Evolutionary conservation across 37 sponge, comb jelly and placozoan genomes (phyloP), one percentile per base, ranked within the genome.

Genomic region (Halisarca cf. caerulea): DNA sequence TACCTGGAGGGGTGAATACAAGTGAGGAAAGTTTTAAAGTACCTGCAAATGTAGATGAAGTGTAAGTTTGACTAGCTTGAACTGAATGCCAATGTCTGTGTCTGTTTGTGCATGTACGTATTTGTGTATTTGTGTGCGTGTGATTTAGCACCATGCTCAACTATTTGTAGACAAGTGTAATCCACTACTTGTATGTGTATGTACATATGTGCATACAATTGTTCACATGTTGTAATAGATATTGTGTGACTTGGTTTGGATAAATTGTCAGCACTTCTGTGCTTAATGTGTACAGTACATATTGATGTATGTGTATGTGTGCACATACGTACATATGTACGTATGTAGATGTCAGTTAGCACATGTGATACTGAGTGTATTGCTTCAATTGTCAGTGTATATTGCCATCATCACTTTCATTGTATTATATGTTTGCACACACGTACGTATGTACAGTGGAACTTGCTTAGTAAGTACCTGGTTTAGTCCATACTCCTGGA

Each of bases 1-100:
- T 94, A 62, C 90, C 92, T 28, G 59, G 73, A 7, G 91, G 30
- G 37, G 59, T 94, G 20, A 81, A 73, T 30, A 91, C 91, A 80
- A 70, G 83, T 25, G 95, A 94, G 17, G 85, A 87, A 33, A 69
- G 84, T 0, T 90, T 86, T 45, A 54, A 82, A 15, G 42, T 89
- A 17, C 89, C 90, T 15, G 34, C 78, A 7, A 92, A 94, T 40
- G 83, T 88, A 62, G 90, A 89, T 44, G 66, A 89, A 75, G 85
- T 75, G 89, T 92, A 57, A 85, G 88, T 84, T n/a, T 59, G 59
- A 2, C 9, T 23, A 27, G 24, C 23, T 45, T 34, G 17, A 8
- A 23, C 6, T 4, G 51, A 11, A 47, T n/a, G n/a, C n/a, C n/a
- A n/a, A 5, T 64, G 17, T 64, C 4, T 17, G 17, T 64, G 17